Base-by-base conservation (phyloP, 2,797 vertebrate species). In the Hafferia zeledoni region DNA sequence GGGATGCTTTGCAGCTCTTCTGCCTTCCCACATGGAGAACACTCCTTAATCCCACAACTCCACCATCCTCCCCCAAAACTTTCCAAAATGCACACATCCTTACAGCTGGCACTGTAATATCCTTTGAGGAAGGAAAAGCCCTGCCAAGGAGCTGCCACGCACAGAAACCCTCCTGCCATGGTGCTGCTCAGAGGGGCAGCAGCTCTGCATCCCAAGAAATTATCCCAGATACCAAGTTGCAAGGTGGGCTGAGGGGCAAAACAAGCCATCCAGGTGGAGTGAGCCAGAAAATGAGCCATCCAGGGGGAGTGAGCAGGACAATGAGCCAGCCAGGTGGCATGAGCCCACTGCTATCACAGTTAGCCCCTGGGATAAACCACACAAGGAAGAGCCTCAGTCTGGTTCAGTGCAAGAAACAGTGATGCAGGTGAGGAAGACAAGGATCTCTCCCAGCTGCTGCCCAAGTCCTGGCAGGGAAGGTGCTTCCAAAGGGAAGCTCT, bases 21-120 rank as follows among this genome's bases (percentile, higher is more conserved):
- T 11, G 31, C 68, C 41, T 9, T 76, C 50, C 76, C 3, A 0
- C 0, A 0, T 0, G 0, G 39, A 46, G 10, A 27, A 53, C 0
- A 2, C 46, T 63, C 57, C 44, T 35, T 31, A n/a, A 41, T 6
- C 57, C 61, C 2, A 2, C 5, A 1, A 7, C 39, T 69, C 47
- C 18, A 7, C n/a, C 30, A 6, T 2, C 15, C n/a, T 24, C n/a
- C 35, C 50, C 31, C 2, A 30, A 15, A 69, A n/a, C 59, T 30
- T 70, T 2, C 44, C 16, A 2, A 41, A 37, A 23, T 3, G 24
- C 4, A 0, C 31, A 27, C 31, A 27, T 39, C 67, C 63, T 24
- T 5, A 0, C 25, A 39, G 39, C 37, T 15, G 28, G 57, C 27
- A 10, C 43, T 7, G 5, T 0, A 9, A 43, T 1, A 60, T 20